phyloP scores from a whole-genome alignment of 2,797 vertebrate species.

The Gadopsis marmoratus region DNA sequence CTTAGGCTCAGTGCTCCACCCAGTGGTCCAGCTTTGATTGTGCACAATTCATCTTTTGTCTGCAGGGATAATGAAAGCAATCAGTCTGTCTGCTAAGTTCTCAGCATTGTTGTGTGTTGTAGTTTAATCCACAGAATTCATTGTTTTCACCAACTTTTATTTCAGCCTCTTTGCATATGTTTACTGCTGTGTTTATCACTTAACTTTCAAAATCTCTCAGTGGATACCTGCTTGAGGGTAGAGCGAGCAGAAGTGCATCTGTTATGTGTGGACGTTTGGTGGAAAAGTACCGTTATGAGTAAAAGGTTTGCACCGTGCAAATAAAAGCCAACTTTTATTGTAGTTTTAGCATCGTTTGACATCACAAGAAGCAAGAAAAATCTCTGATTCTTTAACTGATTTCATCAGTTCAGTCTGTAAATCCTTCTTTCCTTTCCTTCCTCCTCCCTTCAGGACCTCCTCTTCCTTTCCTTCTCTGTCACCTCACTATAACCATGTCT shows the following conservation, averaged over 20 bases:
- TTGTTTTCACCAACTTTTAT: not conserved
- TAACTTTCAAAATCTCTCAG: not conserved
- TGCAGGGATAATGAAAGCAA: conserved; percentile 5
- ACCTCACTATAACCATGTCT: no score
- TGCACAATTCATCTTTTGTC: conserved; percentile 30
- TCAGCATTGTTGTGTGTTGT: not conserved
- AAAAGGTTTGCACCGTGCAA: not conserved
- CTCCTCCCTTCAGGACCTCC: not conserved
- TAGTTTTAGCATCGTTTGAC: not conserved
- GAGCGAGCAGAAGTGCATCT: not conserved
- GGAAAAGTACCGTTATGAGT: no score
- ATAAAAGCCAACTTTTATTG: not conserved
- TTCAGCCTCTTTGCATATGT: not conserved
- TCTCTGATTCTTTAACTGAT: not conserved
- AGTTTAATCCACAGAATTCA: not conserved
- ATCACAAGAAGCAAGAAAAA: not conserved
- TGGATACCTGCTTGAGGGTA: not conserved
- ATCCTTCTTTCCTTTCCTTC: not conserved
- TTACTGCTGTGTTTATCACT: no score
- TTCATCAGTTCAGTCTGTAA: not conserved
- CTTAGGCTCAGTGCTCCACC: conserved; percentile 62
- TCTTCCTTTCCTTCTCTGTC: not conserved
- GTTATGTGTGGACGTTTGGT: not conserved
- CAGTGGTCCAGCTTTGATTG: conserved; percentile 52
- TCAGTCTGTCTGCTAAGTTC: conserved; percentile 1